Evolutionary conservation across 2,113 vertebrate genomes (phyloP), one percentile per base, ranked within the genome.

Genomic region (Lates calcarifer): DNA sequence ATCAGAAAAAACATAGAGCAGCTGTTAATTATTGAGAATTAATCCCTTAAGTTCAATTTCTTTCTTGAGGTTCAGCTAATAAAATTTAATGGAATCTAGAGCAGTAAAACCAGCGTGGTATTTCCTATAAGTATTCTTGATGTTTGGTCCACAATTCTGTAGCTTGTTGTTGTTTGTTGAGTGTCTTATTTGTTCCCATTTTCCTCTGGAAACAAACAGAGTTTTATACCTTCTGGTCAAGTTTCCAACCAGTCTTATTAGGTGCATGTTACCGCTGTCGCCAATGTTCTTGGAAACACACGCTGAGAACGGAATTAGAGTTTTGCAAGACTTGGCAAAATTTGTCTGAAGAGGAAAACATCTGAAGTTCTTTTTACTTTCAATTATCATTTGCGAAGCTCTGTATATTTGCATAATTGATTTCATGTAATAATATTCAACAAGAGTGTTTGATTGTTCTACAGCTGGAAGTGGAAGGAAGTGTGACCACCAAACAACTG

Each of bases 401-500:
- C 3, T 51, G 18, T 24, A 10, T 79, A 31, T 82, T 60, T 69
- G 20, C 3, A 12, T 45, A 15, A 24, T 13, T 53, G 20, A 45
- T 72, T 68, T 57, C 57, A 24, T 10, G 13, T 47, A 24, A 55
- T 39, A 62, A 61, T 0, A 66, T 62, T 31, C 49, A 80, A 71
- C 26, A 45, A 85, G 78, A 49, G 3, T 83, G 65, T 68, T 77
- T 64, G 41, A 64, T 78, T 74, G 5, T 57, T 84, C 33, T 45
- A 45, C 77, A 99, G 98, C 93, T 99, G 75, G 97, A 99, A 85
- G 95, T 98, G 1, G 94, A 94, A 47, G 95, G 95, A 80, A 90
- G 93, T n/a, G 90, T 92, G 81, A 97, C 96, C 12, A 96, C 92
- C 68, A 93, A 43, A 13, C 29, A 83, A 22, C 90, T 99, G 73